Base-by-base conservation (phyloP, 1,140 invertebrate genomes). In the Laupala kohalensis region DNA sequence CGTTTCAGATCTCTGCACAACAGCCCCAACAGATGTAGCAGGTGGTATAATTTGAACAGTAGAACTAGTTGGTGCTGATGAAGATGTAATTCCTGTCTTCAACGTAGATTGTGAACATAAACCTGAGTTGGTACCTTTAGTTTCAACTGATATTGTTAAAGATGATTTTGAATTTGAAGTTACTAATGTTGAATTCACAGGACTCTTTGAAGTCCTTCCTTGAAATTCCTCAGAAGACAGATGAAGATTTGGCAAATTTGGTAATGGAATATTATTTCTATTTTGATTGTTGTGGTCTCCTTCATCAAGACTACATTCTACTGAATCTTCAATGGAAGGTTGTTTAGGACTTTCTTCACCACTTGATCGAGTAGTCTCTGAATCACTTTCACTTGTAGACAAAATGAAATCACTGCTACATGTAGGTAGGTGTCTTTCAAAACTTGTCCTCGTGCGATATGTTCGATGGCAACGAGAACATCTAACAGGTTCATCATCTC, bases 381-480 rank as follows among this genome's bases (percentile, higher is more conserved):
- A 73, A 74, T 92, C 90, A 77, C 90, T 91, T 79, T 92, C 91
- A 80, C 90, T 92, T 1, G 88, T 89, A 9, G 88, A 90, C 78
- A 83, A 80, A 66, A 89, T 85, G 74, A 84, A 84, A 75, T 92
- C 90, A 69, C 72, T 72, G 71, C 72, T 77, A 79, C 95, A 97
- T 24, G 85, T 87, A 13, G 86, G 82, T 64, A 94, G 81, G 80
- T 97, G 95, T 28, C 91, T 85, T 75, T 92, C 88, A 77, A 91
- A 96, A 75, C 93, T 95, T 67, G 91, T 88, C 74, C 88, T 88
- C 13, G 93, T 96, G 77, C 94, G 85, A 78, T 97, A 97, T 4
- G 92, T 91, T 76, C 92, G 90, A 76, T 92, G 91, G 78, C 95
- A 97, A 69, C 90, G 86, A 74, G 89, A 86, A 80, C 95, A 96